phyloP scores from a whole-genome alignment of 2,797 vertebrate species.

The Scleropages formosus region DNA sequence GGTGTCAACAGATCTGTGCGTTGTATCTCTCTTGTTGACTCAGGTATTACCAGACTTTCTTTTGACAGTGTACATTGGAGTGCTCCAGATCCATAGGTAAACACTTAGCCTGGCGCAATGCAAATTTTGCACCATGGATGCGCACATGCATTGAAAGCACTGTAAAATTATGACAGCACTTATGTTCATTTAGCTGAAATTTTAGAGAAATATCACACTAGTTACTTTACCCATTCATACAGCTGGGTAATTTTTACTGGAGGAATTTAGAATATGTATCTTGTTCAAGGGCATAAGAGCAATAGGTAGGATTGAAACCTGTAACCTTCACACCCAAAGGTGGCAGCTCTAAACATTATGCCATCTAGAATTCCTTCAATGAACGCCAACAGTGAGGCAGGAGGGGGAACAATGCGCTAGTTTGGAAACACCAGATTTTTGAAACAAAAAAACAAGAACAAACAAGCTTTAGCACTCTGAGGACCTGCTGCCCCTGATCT shows the following conservation, averaged over 20 bases:
- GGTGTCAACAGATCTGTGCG: not conserved
- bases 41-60: slow-evolving; percentile 18
- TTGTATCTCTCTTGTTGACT: slow-evolving; percentile 33
- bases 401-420: slow-evolving; percentile 46
- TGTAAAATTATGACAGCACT: no score
- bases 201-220: no score
- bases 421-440: slow-evolving; percentile 55
- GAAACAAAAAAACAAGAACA: slow-evolving; percentile 64
- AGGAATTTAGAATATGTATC: no score
- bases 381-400: not conserved
- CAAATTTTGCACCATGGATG: not conserved
- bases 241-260: no score
- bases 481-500: slow-evolving; percentile 54
- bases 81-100: slow-evolving; percentile 15
- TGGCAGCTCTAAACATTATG: no score
- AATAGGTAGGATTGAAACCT: no score
- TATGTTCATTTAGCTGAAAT: no score
- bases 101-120: not conserved
- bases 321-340: no score
- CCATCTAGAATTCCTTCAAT: not conserved
- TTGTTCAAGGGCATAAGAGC: no score
- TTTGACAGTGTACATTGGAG: slow-evolving; percentile 5
- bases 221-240: no score
- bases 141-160: no score
- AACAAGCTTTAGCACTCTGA: slow-evolving; percentile 53